Base-by-base conservation (phyloP, 2,113 vertebrate genomes). In the Kobus ellipsiprymnus region DNA sequence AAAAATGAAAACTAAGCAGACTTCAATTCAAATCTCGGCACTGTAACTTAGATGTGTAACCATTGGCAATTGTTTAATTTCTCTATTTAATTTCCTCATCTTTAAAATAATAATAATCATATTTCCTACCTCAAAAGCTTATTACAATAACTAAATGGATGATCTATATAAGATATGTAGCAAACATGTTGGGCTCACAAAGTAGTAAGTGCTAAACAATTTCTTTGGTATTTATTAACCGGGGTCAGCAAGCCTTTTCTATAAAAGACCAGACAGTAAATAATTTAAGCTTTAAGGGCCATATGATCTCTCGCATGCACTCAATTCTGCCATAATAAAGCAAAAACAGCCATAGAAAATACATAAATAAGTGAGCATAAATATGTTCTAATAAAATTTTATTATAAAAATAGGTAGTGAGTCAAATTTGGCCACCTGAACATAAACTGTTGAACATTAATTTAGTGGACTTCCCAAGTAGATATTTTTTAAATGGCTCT, bases 31-130 rank as follows among this genome's bases (percentile, higher is more conserved):
- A 88, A 94, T 4, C 48, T 46, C 46, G 7, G 29, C 52, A n/a
- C 87, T 93, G 17, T 74, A 87, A 7, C 90, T 87, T 80, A 80
- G 16, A 50, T 80, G 27, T 44, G 17, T 88, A 46, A 92, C 27
- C 15, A 60, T 15, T 40, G 11, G 44, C 59, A 93, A 80, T 83
- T 83, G 71, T 62, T 94, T 64, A 91, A 85, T 94, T 52, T 94
- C 64, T 94, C 84, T 94, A 52, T 52, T 50, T 50, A 81, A 19
- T 78, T 94, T 88, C 23, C 67, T 85, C 30, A 92, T 25, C 46
- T 94, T 23, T 88, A 95, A 93, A 93, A 82, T 74, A 74, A 95
- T 92, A 88, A 87, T 77, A 92, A 87, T 92, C n/a, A 80, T 36
- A 86, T 60, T 82, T 62, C 19, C 52, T 87, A 74, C 19, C 10